Percentiles rank a stretch among this genome's conserved stretches.
phyloP scores from a whole-genome alignment of 2,888 invertebrate genomes.

The Colletes collaris region DNA sequence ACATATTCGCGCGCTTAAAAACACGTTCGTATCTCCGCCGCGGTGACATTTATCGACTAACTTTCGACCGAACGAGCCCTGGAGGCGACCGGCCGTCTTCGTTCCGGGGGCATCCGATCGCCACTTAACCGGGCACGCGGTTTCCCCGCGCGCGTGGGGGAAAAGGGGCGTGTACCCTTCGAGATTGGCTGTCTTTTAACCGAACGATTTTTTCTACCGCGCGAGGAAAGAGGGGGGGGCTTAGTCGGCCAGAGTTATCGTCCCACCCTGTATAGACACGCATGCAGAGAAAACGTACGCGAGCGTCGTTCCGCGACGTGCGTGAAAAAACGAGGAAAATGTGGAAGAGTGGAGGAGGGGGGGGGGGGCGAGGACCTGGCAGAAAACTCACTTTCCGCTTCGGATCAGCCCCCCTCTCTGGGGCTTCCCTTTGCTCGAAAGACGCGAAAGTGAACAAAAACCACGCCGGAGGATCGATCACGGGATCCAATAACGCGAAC shows the following conservation, averaged over 20 bases:
- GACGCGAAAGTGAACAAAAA: constrained; percentile 26
- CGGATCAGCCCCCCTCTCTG: constrained; percentile 52
- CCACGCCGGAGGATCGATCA: constrained; percentile 23
- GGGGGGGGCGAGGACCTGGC: constrained; percentile 37
- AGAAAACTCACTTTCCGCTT: constrained; percentile 74
- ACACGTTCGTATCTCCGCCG: background rate
- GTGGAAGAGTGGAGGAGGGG: constrained; percentile 37
- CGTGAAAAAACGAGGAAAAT: constrained; percentile 48
- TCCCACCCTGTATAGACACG: constrained; percentile 41
- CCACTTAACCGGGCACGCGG: background rate
- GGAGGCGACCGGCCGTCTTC: background rate
- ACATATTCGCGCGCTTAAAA: constrained; percentile 4
- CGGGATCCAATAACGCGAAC: background rate
- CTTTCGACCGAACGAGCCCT: too few species aligned
- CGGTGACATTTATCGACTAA: too few species aligned
- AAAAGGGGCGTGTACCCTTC: constrained; percentile 3
- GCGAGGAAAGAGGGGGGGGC: background rate
- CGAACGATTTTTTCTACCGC: background rate
- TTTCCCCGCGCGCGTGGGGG: background rate
- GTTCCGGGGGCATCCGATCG: background rate
- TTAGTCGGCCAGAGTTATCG: background rate
- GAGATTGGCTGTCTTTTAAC: constrained; percentile 4
- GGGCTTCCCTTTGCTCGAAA: constrained; percentile 30
- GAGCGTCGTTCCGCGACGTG: constrained; percentile 34
- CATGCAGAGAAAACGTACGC: constrained; percentile 10